Evolutionary conservation across 2,888 invertebrate genomes (phyloP).

Genomic region (Subacronicta megacephala): DNA sequence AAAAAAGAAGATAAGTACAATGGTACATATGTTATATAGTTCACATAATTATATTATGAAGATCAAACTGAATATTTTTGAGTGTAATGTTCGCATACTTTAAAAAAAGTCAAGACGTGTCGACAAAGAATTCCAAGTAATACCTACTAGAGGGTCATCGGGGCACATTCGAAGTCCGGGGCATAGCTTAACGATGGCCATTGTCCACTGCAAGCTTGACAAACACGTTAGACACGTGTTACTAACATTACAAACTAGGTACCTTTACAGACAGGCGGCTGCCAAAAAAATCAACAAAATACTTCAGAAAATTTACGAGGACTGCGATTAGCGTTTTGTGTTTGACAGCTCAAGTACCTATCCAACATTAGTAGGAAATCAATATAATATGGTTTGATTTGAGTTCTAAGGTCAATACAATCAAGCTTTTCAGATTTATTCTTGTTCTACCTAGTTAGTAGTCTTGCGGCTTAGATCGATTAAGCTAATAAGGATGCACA

Average conservation of each 20-base stretch:
- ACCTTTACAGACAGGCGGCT: slow-evolving; percentile 13
- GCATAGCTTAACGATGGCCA: slow-evolving; percentile 73
- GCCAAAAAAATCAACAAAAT: slow-evolving; percentile 15
- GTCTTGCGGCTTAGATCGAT: neutral
- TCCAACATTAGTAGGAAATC: slow-evolving; percentile 5
- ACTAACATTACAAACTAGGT: slow-evolving; percentile 6
- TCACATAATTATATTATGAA: no score
- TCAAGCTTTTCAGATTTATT: neutral
- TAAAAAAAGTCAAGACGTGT: slow-evolving; percentile 12
- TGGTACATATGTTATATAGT: no score
- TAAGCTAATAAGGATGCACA: no score
- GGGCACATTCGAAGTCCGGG: slow-evolving; percentile 53
- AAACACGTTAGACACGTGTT: slow-evolving; percentile 42
- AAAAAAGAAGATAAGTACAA: no score
- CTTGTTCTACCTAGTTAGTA: neutral
- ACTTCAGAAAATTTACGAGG: neutral
- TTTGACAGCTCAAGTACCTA: slow-evolving; percentile 23
- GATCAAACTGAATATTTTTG: neutral
- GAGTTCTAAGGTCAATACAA: neutral
- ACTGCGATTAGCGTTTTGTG: slow-evolving; percentile 12
- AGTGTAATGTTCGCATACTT: neutral
- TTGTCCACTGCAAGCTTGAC: slow-evolving; percentile 68
- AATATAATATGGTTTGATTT: neutral
- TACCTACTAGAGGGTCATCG: slow-evolving; percentile 65
- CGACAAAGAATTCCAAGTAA: slow-evolving; percentile 59